A percentile compares a stretch with the other conserved stretches of the same genome.
Evolutionary conservation across 2,888 invertebrate genomes (phyloP).

Genomic region (Leptodirus hochenwartii): DNA sequence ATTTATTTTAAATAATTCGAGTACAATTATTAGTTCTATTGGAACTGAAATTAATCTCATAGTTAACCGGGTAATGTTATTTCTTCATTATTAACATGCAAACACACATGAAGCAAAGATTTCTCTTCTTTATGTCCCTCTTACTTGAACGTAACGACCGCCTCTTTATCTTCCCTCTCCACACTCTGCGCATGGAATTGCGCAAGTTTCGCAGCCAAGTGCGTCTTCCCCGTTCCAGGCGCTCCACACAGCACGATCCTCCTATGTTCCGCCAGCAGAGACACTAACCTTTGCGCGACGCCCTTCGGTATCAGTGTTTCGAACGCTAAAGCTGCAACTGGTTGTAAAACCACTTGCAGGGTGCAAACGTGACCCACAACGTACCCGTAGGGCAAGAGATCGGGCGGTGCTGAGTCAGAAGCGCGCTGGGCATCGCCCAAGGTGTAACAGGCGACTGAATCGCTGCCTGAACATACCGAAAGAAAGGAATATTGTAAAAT

Average conservation of each 20-base stretch:
- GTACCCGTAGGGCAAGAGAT: constrained; percentile 84
- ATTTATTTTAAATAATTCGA: no score
- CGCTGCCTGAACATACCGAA: constrained; percentile 29
- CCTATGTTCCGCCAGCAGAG: constrained; percentile 77
- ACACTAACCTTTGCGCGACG: constrained; percentile 69
- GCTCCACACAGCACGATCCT: constrained; percentile 92
- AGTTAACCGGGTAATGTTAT: no score
- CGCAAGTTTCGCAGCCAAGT: constrained; percentile 83
- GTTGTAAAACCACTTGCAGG: constrained; percentile 76
- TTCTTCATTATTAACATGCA: no score
- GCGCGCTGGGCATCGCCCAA: constrained; percentile 76
- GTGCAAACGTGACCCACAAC: constrained; percentile 75
- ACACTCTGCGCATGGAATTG: constrained; percentile 79
- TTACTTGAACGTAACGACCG: constrained; percentile 86
- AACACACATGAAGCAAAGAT: no score
- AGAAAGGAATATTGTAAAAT: no score
- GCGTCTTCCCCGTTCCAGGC: constrained; percentile 90
- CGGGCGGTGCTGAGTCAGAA: constrained; percentile 67
- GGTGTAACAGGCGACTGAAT: constrained; percentile 86
- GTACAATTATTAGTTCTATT: no score
- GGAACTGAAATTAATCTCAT: no score
- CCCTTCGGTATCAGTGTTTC: constrained; percentile 93
- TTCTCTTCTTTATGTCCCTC: no score
- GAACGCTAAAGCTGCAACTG: constrained; percentile 74
- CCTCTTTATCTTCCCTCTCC: constrained; percentile 69